Base-by-base conservation (phyloP, 2,113 vertebrate species). In the Phylloscopus whistleri region DNA sequence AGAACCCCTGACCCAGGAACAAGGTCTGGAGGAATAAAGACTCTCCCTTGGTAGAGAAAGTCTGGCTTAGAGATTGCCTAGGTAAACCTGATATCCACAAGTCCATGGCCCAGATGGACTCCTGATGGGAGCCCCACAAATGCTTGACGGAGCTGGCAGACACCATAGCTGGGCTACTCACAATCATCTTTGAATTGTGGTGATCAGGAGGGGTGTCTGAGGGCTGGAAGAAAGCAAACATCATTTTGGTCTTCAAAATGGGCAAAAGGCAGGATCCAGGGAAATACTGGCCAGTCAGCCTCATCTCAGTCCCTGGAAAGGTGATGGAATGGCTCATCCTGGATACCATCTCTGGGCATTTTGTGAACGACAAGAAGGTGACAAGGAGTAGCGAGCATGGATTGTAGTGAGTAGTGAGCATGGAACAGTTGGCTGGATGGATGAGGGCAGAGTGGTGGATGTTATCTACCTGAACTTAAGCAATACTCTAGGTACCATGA, bases 131-230 rank as follows among this genome's bases (percentile, higher is more conserved):
- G 24, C 30, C 51, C 52, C 37, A 74, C 0, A 0, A 20, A 43
- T 46, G 15, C 23, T 43, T 66, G 52, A 81, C 19, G 13, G 16
- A 74, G 13, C 23, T 51, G 33, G 15, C 18, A 44, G 37, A 73
- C 26, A 66, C 44, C 2, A 0, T 9, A 44, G 19, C 31, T 67
- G 23, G 37, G 16, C 44, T 59, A 9, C 23, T 44, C 23, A 81
- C 18, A 37, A 44, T 28, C 18, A 9, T 27, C 20, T 63, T 37
- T 37, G 68, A 44, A 41, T 8, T 0, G 0, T 23, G 26, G n/a
- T 41, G 60, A 20, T 27, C 43, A 73, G 43, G 8, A 51, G 15
- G 51, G 18, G 14, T 44, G 27, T 10, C 37, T 39, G 44, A 39
- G 52, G 22, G 7, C 19, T 81, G 44, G 33, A 74, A 37, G 59